Evolutionary conservation across 1,140 invertebrate genomes (phyloP).

Genomic region (Neodiprion pinetum): DNA sequence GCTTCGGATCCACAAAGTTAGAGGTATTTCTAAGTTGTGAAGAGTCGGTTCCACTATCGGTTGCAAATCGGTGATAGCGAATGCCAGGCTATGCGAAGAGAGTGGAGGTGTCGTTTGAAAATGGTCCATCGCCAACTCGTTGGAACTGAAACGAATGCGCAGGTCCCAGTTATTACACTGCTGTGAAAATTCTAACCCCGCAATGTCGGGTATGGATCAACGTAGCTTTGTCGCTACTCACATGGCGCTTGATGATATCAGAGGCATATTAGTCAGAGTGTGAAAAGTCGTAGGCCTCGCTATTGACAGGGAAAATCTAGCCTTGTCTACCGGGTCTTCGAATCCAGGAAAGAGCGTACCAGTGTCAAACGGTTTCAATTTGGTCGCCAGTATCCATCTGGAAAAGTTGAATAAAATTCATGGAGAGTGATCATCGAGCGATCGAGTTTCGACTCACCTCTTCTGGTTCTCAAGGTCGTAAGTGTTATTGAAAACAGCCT

Average conservation of each 20-base stretch:
- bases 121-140: slow-evolving; percentile 53
- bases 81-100: slow-evolving; percentile 71
- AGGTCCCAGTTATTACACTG: background rate
- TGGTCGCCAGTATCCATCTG: slow-evolving; percentile 67
- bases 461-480: background rate
- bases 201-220: background rate
- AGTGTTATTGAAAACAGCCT: slow-evolving; percentile 27
- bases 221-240: slow-evolving; percentile 29
- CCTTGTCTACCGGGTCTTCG: slow-evolving; percentile 73
- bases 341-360: slow-evolving; percentile 75
- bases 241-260: slow-evolving; percentile 42
- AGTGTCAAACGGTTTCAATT: slow-evolving; percentile 69
- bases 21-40: slow-evolving; percentile 24
- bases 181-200: background rate
- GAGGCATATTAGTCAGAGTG: slow-evolving; percentile 55
- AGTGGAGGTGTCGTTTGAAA: slow-evolving; percentile 67
- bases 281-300: slow-evolving; percentile 41
- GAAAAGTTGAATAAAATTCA: slow-evolving; percentile 21
- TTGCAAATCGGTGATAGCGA: slow-evolving; percentile 67
- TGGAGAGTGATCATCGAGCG: background rate
- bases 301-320: slow-evolving; percentile 56
- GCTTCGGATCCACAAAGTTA: slow-evolving; percentile 66
- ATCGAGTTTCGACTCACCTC: slow-evolving; percentile 22
- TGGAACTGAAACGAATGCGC: slow-evolving; percentile 32
- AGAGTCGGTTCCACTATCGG: slow-evolving; percentile 17